Evolutionary conservation across 2,888 invertebrate species (phyloP).

Genomic region (Drosophila nr. fundita): DNA sequence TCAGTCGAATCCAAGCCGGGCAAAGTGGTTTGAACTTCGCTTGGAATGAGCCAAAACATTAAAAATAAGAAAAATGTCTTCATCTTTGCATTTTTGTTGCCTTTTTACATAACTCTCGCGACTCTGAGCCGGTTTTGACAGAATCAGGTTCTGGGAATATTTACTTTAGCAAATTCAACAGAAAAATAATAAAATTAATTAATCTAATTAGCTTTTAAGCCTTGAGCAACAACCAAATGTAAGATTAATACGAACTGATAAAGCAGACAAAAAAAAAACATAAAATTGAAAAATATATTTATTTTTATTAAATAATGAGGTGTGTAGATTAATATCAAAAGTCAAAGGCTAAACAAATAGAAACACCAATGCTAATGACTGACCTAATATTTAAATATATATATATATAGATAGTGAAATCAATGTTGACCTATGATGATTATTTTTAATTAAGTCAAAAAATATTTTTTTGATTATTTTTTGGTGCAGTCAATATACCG

Average conservation of each 20-base stretch:
- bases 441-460: slow-evolving; percentile 21
- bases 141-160: slow-evolving; percentile 61
- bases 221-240: not conserved
- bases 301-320: not conserved
- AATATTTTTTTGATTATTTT: not conserved
- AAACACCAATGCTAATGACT: slow-evolving; percentile 19
- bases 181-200: not conserved
- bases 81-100: slow-evolving; percentile 1
- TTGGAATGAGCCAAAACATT: slow-evolving; percentile 13
- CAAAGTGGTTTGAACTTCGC: slow-evolving; percentile 21
- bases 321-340: slow-evolving; percentile 25
- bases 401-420: slow-evolving; percentile 18
- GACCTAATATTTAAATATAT: slow-evolving; percentile 23
- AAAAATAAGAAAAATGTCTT: slow-evolving; percentile 8
- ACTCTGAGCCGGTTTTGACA: slow-evolving; percentile 49
- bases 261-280: slow-evolving; percentile 1
- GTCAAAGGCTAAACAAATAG: not conserved
- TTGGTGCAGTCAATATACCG: slow-evolving; percentile 87
- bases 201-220: not conserved
- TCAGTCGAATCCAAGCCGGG: not conserved
- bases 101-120: slow-evolving; percentile 42
- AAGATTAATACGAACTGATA: slow-evolving; percentile 20
- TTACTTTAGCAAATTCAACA: slow-evolving; percentile 46
- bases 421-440: slow-evolving; percentile 26
- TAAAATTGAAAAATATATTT: not conserved